Conservation (phyloP, 2,113 vertebrate species). For the Gymnogyps californianus region DNA sequence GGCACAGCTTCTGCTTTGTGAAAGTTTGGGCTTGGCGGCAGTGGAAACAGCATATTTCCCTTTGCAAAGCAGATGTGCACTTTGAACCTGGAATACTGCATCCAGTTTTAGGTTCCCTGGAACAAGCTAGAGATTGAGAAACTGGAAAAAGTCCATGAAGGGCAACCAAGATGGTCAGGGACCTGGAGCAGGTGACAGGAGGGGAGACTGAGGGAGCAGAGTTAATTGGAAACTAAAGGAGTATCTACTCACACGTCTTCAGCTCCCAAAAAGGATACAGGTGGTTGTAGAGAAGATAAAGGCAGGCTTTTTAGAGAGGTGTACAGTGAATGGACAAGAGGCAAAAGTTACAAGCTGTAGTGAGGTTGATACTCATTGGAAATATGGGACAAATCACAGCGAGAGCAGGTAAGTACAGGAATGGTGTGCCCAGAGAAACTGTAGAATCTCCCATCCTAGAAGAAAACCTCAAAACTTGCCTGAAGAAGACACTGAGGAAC, state of each 20-base stretch:
- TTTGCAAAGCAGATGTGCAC: background rate
- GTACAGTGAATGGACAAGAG: background rate
- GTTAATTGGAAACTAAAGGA: background rate
- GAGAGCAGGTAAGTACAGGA: rapidly evolving
- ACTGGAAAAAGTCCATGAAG: background rate
- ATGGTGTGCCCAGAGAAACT: background rate
- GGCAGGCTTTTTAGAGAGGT: background rate
- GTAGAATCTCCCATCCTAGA: background rate
- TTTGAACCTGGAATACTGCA: background rate
- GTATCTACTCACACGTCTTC: background rate
- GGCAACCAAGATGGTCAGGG: background rate
- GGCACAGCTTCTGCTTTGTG: background rate
- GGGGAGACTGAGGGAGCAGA: background rate
- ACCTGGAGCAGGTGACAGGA: background rate
- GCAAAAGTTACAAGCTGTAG: background rate
- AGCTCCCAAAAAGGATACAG: background rate
- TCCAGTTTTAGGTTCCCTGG: background rate
- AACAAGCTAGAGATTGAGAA: background rate
- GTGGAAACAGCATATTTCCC: background rate
- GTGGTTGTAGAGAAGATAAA: background rate
- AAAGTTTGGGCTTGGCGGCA: background rate
- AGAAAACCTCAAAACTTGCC: background rate
- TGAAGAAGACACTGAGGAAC: background rate
- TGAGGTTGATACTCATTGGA: background rate
- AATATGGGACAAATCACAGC: background rate